A percentile compares a stretch with the other conserved stretches of the same genome.
phyloP scores from a whole-genome alignment of 2,888 invertebrate species.

The Barypeithes pellucidus region DNA sequence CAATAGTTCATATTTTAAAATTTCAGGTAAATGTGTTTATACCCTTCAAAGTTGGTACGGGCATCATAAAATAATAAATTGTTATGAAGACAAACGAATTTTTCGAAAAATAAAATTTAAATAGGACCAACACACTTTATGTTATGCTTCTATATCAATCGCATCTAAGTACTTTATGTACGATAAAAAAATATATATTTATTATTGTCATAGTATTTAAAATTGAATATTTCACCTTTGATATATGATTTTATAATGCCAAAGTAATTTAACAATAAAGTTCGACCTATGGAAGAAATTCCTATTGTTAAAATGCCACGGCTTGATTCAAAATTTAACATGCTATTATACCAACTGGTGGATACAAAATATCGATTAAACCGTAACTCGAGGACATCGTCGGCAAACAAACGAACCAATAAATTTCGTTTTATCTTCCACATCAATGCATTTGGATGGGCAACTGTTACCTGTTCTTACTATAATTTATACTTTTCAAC shows the following conservation, averaged over 20 bases:
- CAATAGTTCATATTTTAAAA: too few species aligned
- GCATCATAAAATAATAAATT: too few species aligned
- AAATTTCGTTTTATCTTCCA: constrained; percentile 44
- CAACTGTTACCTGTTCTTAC: constrained; percentile 30
- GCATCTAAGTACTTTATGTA: too few species aligned
- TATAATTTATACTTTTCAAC: constrained; percentile 35
- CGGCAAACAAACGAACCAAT: constrained; percentile 38
- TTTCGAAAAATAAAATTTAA: too few species aligned
- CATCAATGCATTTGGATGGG: constrained; percentile 34
- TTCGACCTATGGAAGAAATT: background rate
- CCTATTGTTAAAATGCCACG: background rate
- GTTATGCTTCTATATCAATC: too few species aligned
- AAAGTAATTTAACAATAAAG: background rate
- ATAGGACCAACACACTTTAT: too few species aligned
- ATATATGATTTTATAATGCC: background rate
- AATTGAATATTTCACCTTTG: background rate
- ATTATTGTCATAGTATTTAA: too few species aligned
- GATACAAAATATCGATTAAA: constrained; percentile 26
- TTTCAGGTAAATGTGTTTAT: too few species aligned
- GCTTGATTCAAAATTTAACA: constrained; percentile 24
- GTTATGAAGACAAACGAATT: too few species aligned
- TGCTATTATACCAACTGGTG: constrained; percentile 1
- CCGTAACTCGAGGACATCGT: constrained; percentile 29
- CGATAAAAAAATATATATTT: too few species aligned
- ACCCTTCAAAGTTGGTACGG: too few species aligned